phyloP scores from a whole-genome alignment of 2,797 vertebrate species.

The Threskiornis aethiopicus region DNA sequence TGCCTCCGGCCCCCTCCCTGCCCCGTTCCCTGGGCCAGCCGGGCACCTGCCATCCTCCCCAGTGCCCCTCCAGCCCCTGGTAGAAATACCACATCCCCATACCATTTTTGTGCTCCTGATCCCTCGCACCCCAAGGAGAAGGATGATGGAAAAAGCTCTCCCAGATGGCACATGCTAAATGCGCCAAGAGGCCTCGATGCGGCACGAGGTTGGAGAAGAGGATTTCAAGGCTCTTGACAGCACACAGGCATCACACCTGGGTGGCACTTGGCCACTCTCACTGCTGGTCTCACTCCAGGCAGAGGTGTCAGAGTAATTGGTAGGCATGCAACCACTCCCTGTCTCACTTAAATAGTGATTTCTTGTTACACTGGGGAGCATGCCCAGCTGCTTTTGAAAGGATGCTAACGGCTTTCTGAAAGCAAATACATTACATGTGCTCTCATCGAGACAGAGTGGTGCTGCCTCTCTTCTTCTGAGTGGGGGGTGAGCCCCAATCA shows the following conservation, averaged over 20 bases:
- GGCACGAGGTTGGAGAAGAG: accelerated
- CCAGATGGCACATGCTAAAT: accelerated
- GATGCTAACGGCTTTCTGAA: not conserved
- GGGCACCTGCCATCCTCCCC: not conserved
- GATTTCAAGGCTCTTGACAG: not conserved
- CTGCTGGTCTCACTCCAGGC: not conserved
- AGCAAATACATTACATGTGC: not conserved
- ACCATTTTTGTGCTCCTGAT: not conserved
- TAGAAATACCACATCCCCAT: not conserved
- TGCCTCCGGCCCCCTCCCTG: not conserved
- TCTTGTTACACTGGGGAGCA: not conserved
- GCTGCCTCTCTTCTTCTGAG: not conserved
- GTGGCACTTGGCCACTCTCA: not conserved
- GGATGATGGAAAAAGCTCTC: not conserved
- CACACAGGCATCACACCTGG: not conserved
- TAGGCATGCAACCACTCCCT: accelerated
- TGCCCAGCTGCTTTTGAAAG: not conserved
- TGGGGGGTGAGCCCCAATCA: not conserved
- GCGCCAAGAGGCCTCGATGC: accelerated
- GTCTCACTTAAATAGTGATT: not conserved
- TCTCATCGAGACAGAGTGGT: not conserved
- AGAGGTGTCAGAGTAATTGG: not conserved
- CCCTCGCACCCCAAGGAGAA: not conserved
- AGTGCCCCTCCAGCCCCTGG: not conserved
- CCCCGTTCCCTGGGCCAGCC: accelerated